Evolutionary conservation across 2,113 vertebrate genomes (phyloP), one percentile per base, ranked within the genome.

Genomic region (Opisthocomus hoazin): DNA sequence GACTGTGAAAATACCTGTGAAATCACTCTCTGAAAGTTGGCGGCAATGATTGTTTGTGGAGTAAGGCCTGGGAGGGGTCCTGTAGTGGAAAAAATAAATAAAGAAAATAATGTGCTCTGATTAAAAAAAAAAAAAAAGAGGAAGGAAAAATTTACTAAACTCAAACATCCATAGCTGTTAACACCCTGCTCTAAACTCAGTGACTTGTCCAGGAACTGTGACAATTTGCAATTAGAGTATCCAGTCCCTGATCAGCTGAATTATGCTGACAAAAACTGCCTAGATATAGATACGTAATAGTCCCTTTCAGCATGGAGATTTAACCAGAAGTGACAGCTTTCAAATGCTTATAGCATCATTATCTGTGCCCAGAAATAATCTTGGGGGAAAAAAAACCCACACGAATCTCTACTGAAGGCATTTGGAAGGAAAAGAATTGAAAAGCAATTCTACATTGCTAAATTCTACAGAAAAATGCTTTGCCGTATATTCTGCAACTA

Each of bases 251-350:
- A 73, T 79, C 78, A 89, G 53, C 70, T 86, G 84, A 91, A 91
- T 83, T 89, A 61, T 11, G 45, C 78, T 75, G 77, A 83, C n/a
- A 89, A 84, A 80, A 89, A 17, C 61, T 85, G 77, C 70, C 78
- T 70, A 34, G n/a, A 61, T 63, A 85, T 57, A 0, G 0, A 41
- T 87, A 64, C 6, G 73, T 56, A 94, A 86, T 92, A 93, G 93
- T 77, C 79, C 76, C 75, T 92, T 94, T 87, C 79, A 87, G 45
- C 41, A 21, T 18, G 37, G 64, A 87, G 51, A 66, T 86, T 90
- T 88, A 93, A 85, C 36, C 27, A 92, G 77, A 89, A 84, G 79
- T 43, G 84, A 76, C 93, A 93, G 80, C 85, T 92, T 95, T 91
- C 53, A 74, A 84, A 81, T 87, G 87, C 71, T 91, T 84, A 90